phyloP scores from a whole-genome alignment of 2,797 vertebrate species.

The Onychomys leucogaster region DNA sequence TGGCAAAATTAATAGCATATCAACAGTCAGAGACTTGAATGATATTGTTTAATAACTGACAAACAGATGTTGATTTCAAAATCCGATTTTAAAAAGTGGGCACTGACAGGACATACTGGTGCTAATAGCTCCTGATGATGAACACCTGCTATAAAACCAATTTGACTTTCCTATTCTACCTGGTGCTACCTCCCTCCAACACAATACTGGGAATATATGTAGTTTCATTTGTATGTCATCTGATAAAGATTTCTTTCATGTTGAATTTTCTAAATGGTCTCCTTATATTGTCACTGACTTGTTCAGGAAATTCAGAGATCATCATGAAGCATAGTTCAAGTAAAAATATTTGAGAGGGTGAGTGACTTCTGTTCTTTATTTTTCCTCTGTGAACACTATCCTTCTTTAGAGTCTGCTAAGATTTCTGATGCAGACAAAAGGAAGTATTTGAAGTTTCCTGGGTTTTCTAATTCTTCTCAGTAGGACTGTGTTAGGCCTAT shows the following conservation, averaged over 20 bases:
- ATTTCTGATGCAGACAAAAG: neutral
- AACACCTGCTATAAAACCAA: neutral
- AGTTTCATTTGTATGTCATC: neutral
- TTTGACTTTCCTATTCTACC: too few species aligned
- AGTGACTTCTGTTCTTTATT: neutral
- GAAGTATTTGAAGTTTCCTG: neutral
- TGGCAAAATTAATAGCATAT: neutral
- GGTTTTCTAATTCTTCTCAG: constrained; percentile 36
- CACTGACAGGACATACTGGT: neutral
- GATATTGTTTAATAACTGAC: neutral
- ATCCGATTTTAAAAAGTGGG: neutral
- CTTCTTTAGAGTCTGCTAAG: neutral
- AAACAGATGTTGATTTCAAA: neutral
- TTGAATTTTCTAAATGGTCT: neutral
- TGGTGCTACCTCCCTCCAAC: neutral
- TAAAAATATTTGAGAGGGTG: neutral
- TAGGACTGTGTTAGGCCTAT: neutral
- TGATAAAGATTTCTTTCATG: neutral
- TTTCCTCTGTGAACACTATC: neutral
- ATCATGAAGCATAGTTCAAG: neutral
- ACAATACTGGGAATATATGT: neutral
- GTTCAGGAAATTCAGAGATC: neutral
- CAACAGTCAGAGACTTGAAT: neutral
- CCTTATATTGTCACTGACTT: neutral
- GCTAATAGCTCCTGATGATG: neutral